Percentiles rank a stretch among this genome's conserved stretches.
These are phyloP conservation scores for Myotis myotis DNA, from an alignment of 2,797 vertebrate genomes.

Conservation along the genomic window DNA sequence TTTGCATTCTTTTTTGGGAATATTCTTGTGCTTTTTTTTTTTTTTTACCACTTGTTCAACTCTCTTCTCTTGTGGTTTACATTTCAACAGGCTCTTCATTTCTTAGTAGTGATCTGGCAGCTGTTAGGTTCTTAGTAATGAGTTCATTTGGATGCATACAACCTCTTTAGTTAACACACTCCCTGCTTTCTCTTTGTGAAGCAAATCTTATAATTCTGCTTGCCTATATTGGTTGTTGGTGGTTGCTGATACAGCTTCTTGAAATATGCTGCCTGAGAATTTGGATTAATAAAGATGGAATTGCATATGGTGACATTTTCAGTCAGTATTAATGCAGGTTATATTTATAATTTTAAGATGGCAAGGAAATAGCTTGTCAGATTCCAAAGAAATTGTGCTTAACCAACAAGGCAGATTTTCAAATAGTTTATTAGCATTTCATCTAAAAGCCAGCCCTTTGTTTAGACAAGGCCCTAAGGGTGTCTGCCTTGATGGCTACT, in stretches of 20 bases:
- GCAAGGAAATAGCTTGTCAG: neutral
- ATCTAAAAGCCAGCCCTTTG: neutral
- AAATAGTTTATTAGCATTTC: neutral
- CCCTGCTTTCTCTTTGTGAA: neutral
- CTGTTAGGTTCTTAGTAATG: conserved; percentile 53
- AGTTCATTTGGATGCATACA: conserved; percentile 61
- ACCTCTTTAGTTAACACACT: conserved; percentile 20
- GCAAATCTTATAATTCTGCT: conserved; percentile 56
- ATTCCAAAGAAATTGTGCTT: neutral
- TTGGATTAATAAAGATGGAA: conserved; percentile 51
- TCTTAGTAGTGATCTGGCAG: neutral
- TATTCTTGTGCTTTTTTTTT: neutral
- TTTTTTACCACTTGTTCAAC: neutral
- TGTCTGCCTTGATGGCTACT: neutral
- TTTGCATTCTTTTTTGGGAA: neutral
- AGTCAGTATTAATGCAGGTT: neutral
- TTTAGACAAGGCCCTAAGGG: neutral
- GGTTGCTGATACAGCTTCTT: neutral
- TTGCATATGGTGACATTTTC: neutral
- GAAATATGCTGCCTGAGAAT: conserved; percentile 36
- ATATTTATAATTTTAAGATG: conserved; percentile 37
- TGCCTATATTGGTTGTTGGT: neutral
- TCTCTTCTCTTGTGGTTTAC: neutral
- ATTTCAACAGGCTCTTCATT: conserved; percentile 35
- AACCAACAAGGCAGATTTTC: neutral